Evolutionary conservation across 2,888 invertebrate genomes (phyloP).

Genomic region (Drosophila merina): DNA sequence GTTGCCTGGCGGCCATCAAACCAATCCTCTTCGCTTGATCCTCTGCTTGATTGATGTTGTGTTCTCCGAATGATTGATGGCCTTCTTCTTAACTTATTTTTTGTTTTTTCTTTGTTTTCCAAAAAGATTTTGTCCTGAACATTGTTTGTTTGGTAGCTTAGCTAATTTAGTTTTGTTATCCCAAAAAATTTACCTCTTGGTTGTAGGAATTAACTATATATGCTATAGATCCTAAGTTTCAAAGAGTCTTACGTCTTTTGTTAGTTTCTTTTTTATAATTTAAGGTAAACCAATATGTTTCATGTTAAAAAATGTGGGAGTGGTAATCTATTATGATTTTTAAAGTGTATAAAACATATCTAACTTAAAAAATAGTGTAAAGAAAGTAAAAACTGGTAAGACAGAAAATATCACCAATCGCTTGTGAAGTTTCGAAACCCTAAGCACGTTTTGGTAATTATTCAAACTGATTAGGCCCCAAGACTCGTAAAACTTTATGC

Average conservation of each 20-base stretch:
- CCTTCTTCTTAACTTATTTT: slow-evolving; percentile 42
- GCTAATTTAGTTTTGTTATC: slow-evolving; percentile 26
- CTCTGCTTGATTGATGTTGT: slow-evolving; percentile 81
- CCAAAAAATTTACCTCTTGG: background rate
- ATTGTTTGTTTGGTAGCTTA: slow-evolving; percentile 52
- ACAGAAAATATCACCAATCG: too few species aligned
- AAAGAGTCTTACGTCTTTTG: background rate
- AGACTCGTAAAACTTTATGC: slow-evolving; percentile 65
- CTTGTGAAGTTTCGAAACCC: background rate
- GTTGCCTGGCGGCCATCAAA: slow-evolving; percentile 28
- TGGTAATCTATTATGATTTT: too few species aligned
- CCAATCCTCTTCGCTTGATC: slow-evolving; percentile 27
- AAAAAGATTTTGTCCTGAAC: slow-evolving; percentile 23
- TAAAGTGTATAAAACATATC: too few species aligned
- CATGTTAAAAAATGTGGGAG: too few species aligned
- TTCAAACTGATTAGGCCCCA: slow-evolving; percentile 70
- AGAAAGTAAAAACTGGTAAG: too few species aligned
- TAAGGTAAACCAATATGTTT: too few species aligned
- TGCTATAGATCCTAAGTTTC: too few species aligned
- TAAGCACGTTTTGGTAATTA: slow-evolving; percentile 75
- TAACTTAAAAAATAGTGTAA: too few species aligned
- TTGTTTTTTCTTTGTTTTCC: slow-evolving; percentile 14
- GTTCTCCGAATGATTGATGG: slow-evolving; percentile 79
- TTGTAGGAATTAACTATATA: too few species aligned
- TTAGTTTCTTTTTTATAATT: background rate